Conservation (phyloP, 2,888 invertebrate species). For the Lutraria lutraria region DNA sequence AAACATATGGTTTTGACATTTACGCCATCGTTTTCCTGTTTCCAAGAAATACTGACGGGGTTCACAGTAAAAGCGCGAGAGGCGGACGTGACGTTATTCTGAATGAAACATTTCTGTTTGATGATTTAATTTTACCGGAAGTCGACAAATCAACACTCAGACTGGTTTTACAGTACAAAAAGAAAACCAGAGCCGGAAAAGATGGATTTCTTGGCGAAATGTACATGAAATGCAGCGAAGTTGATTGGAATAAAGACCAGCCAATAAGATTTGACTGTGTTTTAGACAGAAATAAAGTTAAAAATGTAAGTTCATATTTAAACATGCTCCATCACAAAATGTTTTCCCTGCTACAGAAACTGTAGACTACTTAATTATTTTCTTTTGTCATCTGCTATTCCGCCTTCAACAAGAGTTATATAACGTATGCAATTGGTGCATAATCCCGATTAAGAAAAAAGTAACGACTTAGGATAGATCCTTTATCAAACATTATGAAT, state of each 20-base stretch:
- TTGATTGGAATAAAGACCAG: slow-evolving; percentile 52
- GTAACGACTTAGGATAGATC: no score
- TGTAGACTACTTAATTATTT: neutral
- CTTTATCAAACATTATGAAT: no score
- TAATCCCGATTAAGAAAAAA: no score
- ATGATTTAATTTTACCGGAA: slow-evolving; percentile 64
- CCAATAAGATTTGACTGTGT: slow-evolving; percentile 46
- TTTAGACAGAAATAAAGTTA: slow-evolving; percentile 46
- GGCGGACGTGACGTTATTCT: slow-evolving; percentile 55
- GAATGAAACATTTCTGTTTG: slow-evolving; percentile 65
- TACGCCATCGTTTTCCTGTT: slow-evolving; percentile 61
- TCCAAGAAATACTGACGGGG: slow-evolving; percentile 65
- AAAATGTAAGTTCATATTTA: slow-evolving; percentile 51
- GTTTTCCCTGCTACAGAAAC: neutral
- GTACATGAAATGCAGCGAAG: slow-evolving; percentile 62
- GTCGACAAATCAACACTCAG: slow-evolving; percentile 64
- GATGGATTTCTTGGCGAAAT: slow-evolving; percentile 64
- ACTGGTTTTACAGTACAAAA: slow-evolving; percentile 54
- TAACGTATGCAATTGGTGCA: no score
- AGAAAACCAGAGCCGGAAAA: slow-evolving; percentile 43
- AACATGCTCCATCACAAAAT: neutral
- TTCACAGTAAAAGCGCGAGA: slow-evolving; percentile 53
- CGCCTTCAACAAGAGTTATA: neutral
- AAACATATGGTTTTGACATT: slow-evolving; percentile 57
- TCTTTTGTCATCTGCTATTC: neutral